Evolutionary conservation across 2,113 vertebrate species (phyloP).

Genomic region (Dromas ardeola): DNA sequence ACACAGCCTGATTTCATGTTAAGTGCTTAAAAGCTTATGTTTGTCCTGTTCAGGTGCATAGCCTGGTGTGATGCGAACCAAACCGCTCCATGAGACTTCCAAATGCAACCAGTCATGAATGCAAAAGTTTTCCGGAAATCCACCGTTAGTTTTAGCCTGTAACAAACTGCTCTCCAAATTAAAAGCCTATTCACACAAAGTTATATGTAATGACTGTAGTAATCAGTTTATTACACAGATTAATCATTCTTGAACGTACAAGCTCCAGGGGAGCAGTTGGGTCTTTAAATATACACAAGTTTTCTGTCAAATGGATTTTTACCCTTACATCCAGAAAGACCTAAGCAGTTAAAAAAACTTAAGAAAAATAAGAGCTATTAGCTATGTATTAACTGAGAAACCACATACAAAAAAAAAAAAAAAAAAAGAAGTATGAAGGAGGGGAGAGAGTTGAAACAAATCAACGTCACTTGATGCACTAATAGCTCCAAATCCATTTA

Average conservation of each 20-base stretch:
- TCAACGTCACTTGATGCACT: conserved; percentile 84
- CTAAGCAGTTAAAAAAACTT: conserved; percentile 91
- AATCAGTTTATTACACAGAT: conserved; percentile 99
- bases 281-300: conserved; percentile 99
- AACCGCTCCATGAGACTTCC: conserved; percentile 63
- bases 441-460: conserved; percentile 74
- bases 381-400: conserved; percentile 95
- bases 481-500: conserved; percentile 82
- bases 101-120: conserved; percentile 33
- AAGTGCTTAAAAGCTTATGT: conserved; percentile 57
- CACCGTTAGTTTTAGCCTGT: conserved; percentile 68
- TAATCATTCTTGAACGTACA: conserved; percentile 97
- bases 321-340: conserved; percentile 95
- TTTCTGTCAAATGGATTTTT: conserved; percentile 92
- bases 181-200: conserved; percentile 82
- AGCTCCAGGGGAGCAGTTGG: conserved; percentile 96
- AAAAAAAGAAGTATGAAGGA: conserved; percentile 72
- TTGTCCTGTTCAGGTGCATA: conserved; percentile 32
- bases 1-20: conserved; percentile 42
- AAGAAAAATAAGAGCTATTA: conserved; percentile 93
- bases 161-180: conserved; percentile 73
- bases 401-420: conserved; percentile 86
- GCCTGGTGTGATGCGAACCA: conserved; percentile 58
- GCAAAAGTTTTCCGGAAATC: conserved; percentile 43
- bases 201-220: conserved; percentile 89